These are phyloP conservation scores for Platyrinchus mystaceus DNA, from an alignment of 2,797 vertebrate species.

Conservation along the genomic window DNA sequence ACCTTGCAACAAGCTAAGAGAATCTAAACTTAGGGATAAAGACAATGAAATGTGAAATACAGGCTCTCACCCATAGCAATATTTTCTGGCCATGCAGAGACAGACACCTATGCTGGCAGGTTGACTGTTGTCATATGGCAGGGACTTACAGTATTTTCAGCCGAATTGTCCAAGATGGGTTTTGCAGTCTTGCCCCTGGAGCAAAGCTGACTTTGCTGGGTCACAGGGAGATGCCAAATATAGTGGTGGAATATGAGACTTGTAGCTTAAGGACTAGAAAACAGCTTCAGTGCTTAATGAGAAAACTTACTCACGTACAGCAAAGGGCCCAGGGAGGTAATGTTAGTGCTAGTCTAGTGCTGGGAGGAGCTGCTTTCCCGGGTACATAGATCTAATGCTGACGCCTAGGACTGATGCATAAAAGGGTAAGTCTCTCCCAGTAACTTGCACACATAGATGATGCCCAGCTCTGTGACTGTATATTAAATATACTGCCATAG, in stretches of 20 bases:
- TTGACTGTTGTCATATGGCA: not conserved
- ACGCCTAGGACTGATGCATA: not conserved
- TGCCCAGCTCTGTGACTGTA: not conserved
- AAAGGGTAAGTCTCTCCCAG: not conserved
- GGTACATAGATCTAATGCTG: not conserved
- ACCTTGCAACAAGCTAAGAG: not conserved
- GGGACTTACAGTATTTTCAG: not conserved
- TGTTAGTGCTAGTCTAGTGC: fast-evolving
- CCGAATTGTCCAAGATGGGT: not conserved
- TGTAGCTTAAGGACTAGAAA: not conserved
- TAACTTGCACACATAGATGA: not conserved
- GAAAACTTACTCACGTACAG: not conserved
- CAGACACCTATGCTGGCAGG: fast-evolving
- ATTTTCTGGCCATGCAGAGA: not conserved
- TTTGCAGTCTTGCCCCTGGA: not conserved
- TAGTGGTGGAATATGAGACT: not conserved
- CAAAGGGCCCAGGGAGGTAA: not conserved
- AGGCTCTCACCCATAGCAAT: not conserved
- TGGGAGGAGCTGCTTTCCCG: not conserved
- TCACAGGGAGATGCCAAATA: not conserved
- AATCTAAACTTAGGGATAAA: not conserved
- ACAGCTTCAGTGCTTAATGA: not conserved
- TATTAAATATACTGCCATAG: not conserved
- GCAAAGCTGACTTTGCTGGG: not conserved
- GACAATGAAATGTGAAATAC: not conserved